Conservation (phyloP, 2,113 vertebrate genomes). For the Plestiodon gilberti region DNA sequence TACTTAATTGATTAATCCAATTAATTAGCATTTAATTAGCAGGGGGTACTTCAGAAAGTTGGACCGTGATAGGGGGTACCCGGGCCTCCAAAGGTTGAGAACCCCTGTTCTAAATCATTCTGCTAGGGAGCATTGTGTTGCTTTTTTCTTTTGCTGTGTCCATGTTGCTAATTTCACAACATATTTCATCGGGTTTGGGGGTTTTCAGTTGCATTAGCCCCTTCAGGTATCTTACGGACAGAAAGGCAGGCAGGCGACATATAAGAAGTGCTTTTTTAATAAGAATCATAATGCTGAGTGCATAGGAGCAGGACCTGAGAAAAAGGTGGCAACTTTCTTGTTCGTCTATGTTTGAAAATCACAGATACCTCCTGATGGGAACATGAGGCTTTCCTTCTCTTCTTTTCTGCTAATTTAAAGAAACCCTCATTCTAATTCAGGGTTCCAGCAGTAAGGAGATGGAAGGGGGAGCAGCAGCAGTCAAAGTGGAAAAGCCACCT, state of each 20-base stretch:
- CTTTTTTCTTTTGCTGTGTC: too few relatives aligned
- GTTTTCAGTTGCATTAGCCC: not conserved
- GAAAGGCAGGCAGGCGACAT: not conserved
- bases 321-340: not conserved
- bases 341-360: not conserved
- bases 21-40: too few relatives aligned
- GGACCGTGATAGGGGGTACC: too few relatives aligned
- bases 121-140: too few relatives aligned
- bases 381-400: rapidly evolving
- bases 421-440: conserved; percentile 63
- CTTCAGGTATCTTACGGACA: not conserved
- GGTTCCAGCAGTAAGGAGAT: conserved; percentile 40
- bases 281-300: not conserved
- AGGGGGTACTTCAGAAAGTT: too few relatives aligned
- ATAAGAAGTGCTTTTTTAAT: not conserved
- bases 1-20: too few relatives aligned
- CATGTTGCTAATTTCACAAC: too few relatives aligned
- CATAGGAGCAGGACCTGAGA: not conserved
- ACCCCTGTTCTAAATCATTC: too few relatives aligned
- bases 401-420: conserved; percentile 49
- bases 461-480: not conserved
- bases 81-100: too few relatives aligned
- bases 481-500: too few relatives aligned
- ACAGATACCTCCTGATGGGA: not conserved
- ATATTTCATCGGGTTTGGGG: too few relatives aligned